Evolutionary conservation across 2,113 vertebrate genomes (phyloP).

Genomic region (Okapia johnstoni): DNA sequence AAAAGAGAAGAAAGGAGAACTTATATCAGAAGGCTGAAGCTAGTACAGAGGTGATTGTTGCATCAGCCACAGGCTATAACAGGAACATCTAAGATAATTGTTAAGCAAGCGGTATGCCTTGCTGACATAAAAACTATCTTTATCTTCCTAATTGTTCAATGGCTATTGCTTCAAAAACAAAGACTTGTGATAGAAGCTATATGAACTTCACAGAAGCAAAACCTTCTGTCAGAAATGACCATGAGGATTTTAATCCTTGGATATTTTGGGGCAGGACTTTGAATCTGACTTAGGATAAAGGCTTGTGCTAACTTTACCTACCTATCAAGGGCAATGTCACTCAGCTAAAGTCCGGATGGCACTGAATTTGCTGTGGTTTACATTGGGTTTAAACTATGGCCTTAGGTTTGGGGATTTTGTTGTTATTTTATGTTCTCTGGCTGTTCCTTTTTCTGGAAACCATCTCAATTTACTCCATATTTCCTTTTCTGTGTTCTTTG

Average conservation of each 20-base stretch:
- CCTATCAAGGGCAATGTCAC: background rate
- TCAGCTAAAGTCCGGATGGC: background rate
- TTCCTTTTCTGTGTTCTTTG: background rate
- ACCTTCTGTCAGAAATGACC: background rate
- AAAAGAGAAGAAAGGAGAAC: background rate
- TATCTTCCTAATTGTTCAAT: background rate
- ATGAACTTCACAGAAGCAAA: background rate
- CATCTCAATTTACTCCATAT: background rate
- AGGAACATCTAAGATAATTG: background rate
- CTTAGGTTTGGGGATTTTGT: background rate
- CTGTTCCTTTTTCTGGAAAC: background rate
- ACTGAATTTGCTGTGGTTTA: background rate
- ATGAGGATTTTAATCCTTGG: background rate
- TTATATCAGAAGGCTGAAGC: background rate
- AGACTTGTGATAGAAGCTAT: background rate
- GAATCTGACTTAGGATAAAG: background rate
- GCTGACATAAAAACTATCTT: conserved; percentile 5
- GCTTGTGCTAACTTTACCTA: background rate
- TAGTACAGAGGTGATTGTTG: background rate
- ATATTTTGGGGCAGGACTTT: background rate
- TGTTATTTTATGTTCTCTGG: background rate
- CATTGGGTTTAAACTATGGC: background rate
- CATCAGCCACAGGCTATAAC: background rate
- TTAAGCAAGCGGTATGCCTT: background rate
- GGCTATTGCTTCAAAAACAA: background rate